Evolutionary conservation across 2,888 invertebrate genomes (phyloP), one percentile per base, ranked within the genome.

Genomic region (Dromius quadrimaculatus): DNA sequence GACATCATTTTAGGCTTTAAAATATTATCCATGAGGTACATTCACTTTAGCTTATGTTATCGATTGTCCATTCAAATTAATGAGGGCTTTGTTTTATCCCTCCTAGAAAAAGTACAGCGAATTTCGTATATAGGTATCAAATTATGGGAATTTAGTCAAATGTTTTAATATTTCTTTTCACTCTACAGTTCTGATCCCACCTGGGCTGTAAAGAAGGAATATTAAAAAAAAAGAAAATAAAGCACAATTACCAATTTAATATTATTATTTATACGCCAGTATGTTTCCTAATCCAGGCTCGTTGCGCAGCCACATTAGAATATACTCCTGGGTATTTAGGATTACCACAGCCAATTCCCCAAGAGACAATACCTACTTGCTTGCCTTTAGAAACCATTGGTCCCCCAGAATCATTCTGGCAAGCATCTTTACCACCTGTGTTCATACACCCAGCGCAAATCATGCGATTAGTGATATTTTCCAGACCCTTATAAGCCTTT

Each of bases 371-470:
- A 17, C 47, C 47, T 1, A 20, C 23, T n/a, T 20, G 23, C 2
- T 2, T 9, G 23, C 23, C 23, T 2, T 20, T 20, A 22, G 47
- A 20, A 17, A 15, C 47, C 1, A 47, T 1, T 19, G 47, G 47
- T 4, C 47, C 47, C n/a, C 47, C 47, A 22, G 47, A 47, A 22
- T 47, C 47, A 6, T 22, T 22, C 23, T 47, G 47, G 73, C 78
- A 78, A 15, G 77, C 71, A 64, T 76, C 76, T 47, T 75, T 74
- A 23, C 77, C 77, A 2, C 77, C 77, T 19, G n/a, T n/a, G n/a
- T 72, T 54, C 3, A 66, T 20, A 15, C 69, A 23, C 9, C 75
- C 76, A 28, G 76, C 76, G 72, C 78, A 77, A 50, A 77, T 71
- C 76, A 77, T 77, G 3, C 74, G 71, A 17, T 74, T 73, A 34